Base-by-base conservation (phyloP, 2,113 vertebrate species). In the Perccottus glenii region DNA sequence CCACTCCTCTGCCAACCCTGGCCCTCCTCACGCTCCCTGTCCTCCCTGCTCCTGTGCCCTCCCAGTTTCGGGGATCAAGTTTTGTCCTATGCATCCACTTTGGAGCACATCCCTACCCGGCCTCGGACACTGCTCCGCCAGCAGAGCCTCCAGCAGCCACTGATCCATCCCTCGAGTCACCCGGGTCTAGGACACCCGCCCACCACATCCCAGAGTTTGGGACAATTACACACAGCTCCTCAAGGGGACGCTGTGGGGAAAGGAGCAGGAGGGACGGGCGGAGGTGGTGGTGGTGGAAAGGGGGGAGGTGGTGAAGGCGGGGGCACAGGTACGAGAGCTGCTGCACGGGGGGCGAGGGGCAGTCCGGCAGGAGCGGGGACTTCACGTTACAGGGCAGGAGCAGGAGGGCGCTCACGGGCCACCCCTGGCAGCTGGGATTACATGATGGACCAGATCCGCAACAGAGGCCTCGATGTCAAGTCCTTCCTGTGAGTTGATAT, bases 341-440 rank as follows among this genome's bases (percentile, higher is more conserved):
- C 70, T 15, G 73, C 80, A 70, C 89, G 93, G 67, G 75, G 81
- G 38, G 71, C 61, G 3, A 71, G 90, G 80, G 89, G 94, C 49
- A 90, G 91, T 84, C 90, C 91, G 53, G 87, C 94, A 74, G 87
- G 94, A 89, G 87, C 81, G 16, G 95, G 95, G 35, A 88, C 94
- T 72, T 93, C 96, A 86, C 95, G 93, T 85, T 87, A 92, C 73
- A 93, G 91, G 78, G 88, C 89, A 66, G 91, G 92, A 36, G 94
- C 81, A 15, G 94, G 93, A 35, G 93, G 94, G 78, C 93, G 91
- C 85, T 91, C 92, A 67, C 92, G 91, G 62, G 94, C 91, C 85
- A 96, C 92, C 80, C 95, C 97, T 0, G 96, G 97, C 89, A 98
- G 96, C 94, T 98, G 95, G 96, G 97, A 99, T 92, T 94, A 97